These are phyloP conservation scores for Silurus meridionalis DNA, from an alignment of 2,113 vertebrate species.

Conservation along the genomic window DNA sequence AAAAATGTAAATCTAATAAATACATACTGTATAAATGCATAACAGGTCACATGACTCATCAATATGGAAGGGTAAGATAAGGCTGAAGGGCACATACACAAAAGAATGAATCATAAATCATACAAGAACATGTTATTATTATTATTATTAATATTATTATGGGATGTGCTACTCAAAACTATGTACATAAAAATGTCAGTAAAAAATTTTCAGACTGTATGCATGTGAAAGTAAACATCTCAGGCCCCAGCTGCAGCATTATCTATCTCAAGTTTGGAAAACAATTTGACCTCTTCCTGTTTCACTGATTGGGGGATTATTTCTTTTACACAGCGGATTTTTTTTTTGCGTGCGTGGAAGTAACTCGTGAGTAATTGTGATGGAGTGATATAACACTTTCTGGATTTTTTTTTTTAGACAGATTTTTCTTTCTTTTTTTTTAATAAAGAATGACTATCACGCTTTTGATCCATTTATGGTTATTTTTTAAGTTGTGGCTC, in stretches of 20 bases:
- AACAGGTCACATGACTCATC: background rate
- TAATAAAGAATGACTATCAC: background rate
- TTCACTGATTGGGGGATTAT: constrained; percentile 1
- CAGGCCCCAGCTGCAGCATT: background rate
- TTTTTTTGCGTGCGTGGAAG: constrained; percentile 11
- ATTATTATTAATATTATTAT: background rate
- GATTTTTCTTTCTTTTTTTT: background rate
- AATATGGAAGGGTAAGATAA: background rate
- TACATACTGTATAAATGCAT: background rate
- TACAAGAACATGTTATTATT: no score
- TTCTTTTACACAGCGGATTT: background rate
- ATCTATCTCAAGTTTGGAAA: constrained; percentile 28
- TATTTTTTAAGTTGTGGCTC: background rate
- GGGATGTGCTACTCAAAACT: background rate
- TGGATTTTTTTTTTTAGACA: background rate
- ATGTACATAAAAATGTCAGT: background rate
- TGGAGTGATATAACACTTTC: constrained; percentile 20
- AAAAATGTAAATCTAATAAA: background rate
- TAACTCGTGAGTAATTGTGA: constrained; percentile 12
- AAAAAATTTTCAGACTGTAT: background rate
- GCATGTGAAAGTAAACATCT: background rate
- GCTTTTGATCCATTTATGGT: background rate
- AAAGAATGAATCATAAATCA: background rate
- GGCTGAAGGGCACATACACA: background rate
- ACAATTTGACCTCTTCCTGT: constrained; percentile 28